Base-by-base conservation (phyloP, 2,113 vertebrate species). In the Calidris pygmaea region DNA sequence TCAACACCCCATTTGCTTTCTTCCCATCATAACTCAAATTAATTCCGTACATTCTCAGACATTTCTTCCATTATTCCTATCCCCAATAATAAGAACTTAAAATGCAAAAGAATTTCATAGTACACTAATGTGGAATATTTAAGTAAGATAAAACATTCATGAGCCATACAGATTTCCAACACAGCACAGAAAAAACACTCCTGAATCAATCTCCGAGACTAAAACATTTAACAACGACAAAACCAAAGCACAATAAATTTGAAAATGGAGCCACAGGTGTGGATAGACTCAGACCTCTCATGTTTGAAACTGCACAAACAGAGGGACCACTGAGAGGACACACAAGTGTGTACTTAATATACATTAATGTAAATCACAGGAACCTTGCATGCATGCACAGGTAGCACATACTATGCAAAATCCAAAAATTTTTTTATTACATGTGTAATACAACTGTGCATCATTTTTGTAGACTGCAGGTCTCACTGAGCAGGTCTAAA, bases 381-480 rank as follows among this genome's bases (percentile, higher is more conserved):
- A 78, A 79, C 2, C 1, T 2, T 16, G 13, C 1, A 2, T 3
- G 11, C 5, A 12, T 13, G 35, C 39, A n/a, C 3, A 74, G 24
- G 11, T 66, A 73, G 65, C 29, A 70, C 5, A 7, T 2, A 20
- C 7, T 11, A 30, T 4, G 22, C 10, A 76, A 83, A 90, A 63
- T 23, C 3, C 48, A 79, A 75, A n/a, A 13, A 18, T 45, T 29
- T 35, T 39, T 85, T 72, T 29, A 24, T 11, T 22, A 56, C 34
- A 29, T 0, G 1, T 1, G 2, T 50, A 39, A 52, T 9, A 73
- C 2, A 4, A 65, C 3, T 66, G 15, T 39, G 18, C 30, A 70
- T 34, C 18, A 43, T 30, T 68, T 85, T 21, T 39, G 21, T 19
- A 77, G 53, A 7, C 14, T 65, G 37, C 6, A 74, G 24, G 48